Evolutionary conservation across 2,797 vertebrate genomes (phyloP).

Genomic region (Acrossocheilus wenchowensis): DNA sequence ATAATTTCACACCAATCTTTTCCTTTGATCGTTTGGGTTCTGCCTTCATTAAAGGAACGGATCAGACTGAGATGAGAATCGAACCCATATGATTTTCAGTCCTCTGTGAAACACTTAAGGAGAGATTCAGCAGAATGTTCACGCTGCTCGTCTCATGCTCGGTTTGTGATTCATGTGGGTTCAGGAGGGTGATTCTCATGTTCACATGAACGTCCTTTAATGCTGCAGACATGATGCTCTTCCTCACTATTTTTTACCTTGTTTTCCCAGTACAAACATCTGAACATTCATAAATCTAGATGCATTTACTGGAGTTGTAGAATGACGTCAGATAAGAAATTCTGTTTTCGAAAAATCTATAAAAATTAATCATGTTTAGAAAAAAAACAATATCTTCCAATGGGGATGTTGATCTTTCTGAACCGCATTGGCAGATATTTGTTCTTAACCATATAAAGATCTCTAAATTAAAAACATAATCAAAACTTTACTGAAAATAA

Average conservation of each 20-base stretch:
- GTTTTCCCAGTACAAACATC: background rate
- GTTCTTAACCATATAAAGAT: too few species aligned
- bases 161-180: too few species aligned
- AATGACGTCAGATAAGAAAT: background rate
- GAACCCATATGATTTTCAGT: background rate
- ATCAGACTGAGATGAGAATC: background rate
- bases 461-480: background rate
- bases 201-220: background rate
- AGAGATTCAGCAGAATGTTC: background rate
- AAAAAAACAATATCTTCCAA: background rate
- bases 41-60: background rate
- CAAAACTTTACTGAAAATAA: background rate
- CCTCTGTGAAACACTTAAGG: background rate
- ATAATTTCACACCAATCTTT: background rate
- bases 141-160: background rate
- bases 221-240: background rate
- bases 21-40: background rate
- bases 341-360: too few species aligned
- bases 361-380: too few species aligned
- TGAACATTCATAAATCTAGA: background rate
- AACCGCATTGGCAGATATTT: background rate
- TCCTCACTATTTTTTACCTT: background rate
- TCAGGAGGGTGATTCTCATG: too few species aligned
- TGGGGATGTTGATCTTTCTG: background rate
- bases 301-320: background rate